Conservation (phyloP, 2,797 vertebrate genomes). For the Pyrocephalus nanus region DNA sequence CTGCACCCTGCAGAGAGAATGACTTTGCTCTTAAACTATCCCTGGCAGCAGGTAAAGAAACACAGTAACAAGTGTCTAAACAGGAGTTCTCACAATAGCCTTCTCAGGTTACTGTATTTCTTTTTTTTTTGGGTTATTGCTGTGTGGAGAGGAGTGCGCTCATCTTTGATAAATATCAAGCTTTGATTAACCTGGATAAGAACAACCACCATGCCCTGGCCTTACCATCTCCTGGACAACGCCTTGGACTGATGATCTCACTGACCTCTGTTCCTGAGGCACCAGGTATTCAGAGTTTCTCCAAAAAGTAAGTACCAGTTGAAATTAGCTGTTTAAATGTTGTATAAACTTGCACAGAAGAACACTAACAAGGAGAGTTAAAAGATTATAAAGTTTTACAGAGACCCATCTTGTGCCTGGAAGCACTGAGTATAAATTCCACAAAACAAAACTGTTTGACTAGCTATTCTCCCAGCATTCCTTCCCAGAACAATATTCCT, state of each 20-base stretch:
- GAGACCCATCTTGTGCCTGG: neutral
- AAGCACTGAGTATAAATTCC: neutral
- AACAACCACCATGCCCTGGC: neutral
- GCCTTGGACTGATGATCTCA: neutral
- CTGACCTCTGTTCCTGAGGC: neutral
- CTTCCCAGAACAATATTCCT: neutral
- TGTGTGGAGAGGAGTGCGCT: neutral
- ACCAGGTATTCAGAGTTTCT: neutral
- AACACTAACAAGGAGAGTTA: neutral
- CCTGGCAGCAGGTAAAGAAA: slow-evolving; percentile 2
- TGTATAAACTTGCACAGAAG: neutral
- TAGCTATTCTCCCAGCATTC: neutral
- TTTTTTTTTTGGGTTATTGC: neutral
- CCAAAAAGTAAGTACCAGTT: neutral
- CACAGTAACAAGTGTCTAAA: neutral
- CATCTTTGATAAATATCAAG: neutral
- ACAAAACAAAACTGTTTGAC: neutral
- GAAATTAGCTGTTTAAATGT: neutral
- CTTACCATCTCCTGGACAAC: neutral
- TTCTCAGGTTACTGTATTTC: neutral
- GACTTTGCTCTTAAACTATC: slow-evolving; percentile 42
- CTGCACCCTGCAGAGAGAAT: slow-evolving; percentile 40
- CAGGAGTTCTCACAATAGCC: neutral
- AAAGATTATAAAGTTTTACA: neutral
- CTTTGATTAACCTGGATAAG: neutral